Evolutionary conservation across 2,888 invertebrate species (phyloP).

Genomic region (Scaptodrosophila latifasciaeformis): DNA sequence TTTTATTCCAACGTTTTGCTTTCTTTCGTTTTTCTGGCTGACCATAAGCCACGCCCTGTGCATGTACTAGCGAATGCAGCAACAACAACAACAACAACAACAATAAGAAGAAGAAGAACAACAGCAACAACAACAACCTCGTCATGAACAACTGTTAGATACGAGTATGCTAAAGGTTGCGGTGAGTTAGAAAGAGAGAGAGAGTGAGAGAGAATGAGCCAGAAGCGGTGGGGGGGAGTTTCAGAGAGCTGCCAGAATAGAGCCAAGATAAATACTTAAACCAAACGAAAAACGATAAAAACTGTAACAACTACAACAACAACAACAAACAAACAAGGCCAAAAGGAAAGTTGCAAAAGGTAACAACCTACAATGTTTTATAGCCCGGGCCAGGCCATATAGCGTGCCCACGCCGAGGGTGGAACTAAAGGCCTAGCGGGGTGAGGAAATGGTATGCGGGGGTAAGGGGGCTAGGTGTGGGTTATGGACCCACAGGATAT

Average conservation of each 20-base stretch:
- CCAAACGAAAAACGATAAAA: constrained; percentile 41
- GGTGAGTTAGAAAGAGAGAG: too few species aligned
- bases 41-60: constrained; percentile 73
- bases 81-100: constrained; percentile 14
- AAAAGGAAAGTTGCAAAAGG: constrained; percentile 56
- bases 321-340: constrained; percentile 27
- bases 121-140: neutral
- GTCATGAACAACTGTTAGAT: constrained; percentile 60
- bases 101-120: too few species aligned
- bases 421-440: too few species aligned
- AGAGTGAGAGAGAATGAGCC: too few species aligned
- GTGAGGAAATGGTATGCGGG: neutral
- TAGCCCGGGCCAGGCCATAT: constrained; percentile 23
- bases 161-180: constrained; percentile 16
- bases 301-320: constrained; percentile 49
- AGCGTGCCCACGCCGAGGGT: too few species aligned
- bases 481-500: constrained; percentile 1
- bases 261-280: constrained; percentile 67
- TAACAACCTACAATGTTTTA: constrained; percentile 56
- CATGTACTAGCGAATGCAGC: constrained; percentile 57
- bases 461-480: neutral
- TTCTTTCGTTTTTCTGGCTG: constrained; percentile 47
- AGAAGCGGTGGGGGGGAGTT: too few species aligned
- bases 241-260: too few species aligned
- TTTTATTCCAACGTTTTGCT: constrained; percentile 23